These are phyloP conservation scores for Lacerta viridis DNA, from an alignment of 2,797 vertebrate genomes.

Conservation along the genomic window DNA sequence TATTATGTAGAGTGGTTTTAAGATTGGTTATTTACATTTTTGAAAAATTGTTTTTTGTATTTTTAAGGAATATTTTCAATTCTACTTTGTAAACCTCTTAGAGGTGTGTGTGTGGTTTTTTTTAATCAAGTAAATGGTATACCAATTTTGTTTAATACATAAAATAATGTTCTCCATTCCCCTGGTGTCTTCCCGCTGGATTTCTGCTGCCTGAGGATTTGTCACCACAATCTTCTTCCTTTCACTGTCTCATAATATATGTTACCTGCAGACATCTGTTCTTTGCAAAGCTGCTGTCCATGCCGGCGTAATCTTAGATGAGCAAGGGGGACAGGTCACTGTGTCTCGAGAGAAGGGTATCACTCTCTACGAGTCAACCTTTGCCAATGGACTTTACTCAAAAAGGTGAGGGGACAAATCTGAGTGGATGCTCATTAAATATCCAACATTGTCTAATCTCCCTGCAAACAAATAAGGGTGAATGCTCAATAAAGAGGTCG, in stretches of 20 bases:
- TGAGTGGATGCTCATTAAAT: no score
- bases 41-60: no score
- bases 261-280: conserved; percentile 84
- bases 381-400: conserved; percentile 88
- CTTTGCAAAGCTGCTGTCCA: conserved; percentile 90
- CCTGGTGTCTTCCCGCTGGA: neutral
- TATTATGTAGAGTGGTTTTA: no score
- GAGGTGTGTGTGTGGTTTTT: no score
- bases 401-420: conserved; percentile 80
- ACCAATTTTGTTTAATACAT: no score
- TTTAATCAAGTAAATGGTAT: no score
- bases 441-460: no score
- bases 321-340: conserved; percentile 82
- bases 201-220: conserved; percentile 3
- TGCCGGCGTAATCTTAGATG: conserved; percentile 83
- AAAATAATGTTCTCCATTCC: neutral
- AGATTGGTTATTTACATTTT: no score
- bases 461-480: no score
- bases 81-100: no score
- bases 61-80: no score
- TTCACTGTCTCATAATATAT: neutral
- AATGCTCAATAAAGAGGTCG: no score
- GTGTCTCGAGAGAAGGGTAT: conserved; percentile 84
- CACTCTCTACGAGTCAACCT: conserved; percentile 87
- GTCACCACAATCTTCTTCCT: neutral